These are phyloP conservation scores for Pangasius mekongensis DNA, from an alignment of 2,797 vertebrate species.

Conservation along the genomic window DNA sequence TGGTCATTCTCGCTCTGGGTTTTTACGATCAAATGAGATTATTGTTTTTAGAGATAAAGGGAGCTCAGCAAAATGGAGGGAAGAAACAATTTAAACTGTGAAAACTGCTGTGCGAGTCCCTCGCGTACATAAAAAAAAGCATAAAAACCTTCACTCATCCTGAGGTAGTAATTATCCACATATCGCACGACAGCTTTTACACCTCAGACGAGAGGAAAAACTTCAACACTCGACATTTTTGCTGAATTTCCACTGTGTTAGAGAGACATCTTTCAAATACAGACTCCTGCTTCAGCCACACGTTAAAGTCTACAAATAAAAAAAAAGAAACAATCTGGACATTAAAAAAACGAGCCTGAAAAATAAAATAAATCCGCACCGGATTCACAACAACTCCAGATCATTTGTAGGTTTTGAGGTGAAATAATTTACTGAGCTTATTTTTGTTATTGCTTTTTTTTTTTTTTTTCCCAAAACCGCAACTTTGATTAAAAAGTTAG, in stretches of 20 bases:
- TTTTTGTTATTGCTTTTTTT: no score
- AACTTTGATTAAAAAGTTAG: no score
- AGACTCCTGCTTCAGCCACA: neutral
- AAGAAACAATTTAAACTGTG: conserved; percentile 9
- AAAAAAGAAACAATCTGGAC: no score
- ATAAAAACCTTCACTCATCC: neutral
- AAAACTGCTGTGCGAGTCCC: conserved; percentile 21
- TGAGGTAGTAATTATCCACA: neutral
- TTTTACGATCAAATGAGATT: conserved; percentile 3
- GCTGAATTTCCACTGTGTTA: neutral
- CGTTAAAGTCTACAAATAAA: neutral
- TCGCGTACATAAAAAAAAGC: neutral
- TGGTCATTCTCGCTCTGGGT: neutral
- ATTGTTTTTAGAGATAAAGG: conserved; percentile 12
- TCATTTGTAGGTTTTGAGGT: no score
- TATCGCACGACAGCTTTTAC: neutral
- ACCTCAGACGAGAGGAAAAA: neutral
- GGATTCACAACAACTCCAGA: neutral
- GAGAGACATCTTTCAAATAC: neutral
- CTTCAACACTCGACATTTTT: neutral
- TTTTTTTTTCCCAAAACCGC: no score
- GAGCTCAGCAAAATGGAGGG: conserved; percentile 8
- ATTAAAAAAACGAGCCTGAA: neutral
- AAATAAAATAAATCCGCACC: neutral
- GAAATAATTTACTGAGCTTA: no score